Base-by-base conservation (phyloP, 2,888 invertebrate species). In the Hirtodrosophila confusa region DNA sequence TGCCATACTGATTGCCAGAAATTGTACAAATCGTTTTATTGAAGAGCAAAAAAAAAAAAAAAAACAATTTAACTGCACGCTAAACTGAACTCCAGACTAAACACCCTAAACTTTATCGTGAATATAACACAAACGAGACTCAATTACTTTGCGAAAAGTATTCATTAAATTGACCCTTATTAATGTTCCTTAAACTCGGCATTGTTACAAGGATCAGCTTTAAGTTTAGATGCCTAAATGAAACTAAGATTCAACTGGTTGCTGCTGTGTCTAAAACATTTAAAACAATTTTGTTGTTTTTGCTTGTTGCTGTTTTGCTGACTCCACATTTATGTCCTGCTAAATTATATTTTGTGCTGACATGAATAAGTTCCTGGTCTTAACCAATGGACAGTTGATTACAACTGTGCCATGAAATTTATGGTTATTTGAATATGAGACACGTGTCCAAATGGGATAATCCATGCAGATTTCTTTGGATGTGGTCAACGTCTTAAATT, bases 171-270 rank as follows among this genome's bases (percentile, higher is more conserved):
- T 9, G 11, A 9, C 17, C 11, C 12, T 33, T 24, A 6, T 41
- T 24, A 7, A 23, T 24, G 5, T 24, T 23, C 3, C 11, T 2
- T 4, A 8, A 8, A 31, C 2, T 11, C 7, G 3, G 0, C 2
- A 10, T 4, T 31, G 24, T 31, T 36, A 31, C 43, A 48, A 27
- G 7, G 44, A 3, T n/a, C 29, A 40, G n/a, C 12, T n/a, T 3
- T 11, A 41, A 31, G 35, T 3, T 36, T 7, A 23, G 7, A 43
- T 33, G n/a, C 37, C 48, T 40, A 47, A 67, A 63, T 65, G 40
- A 39, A 68, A 63, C 77, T 48, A 40, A 58, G 43, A 78, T 88
- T 82, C 80, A 79, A 82, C 82, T 88, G 43, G 88, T 88, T 86
- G 77, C 47, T 62, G 24, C 40, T 53, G 33, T 40, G 27, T 47